phyloP scores from a whole-genome alignment of 2,888 invertebrate species.

The Philopedon plagiatum region DNA sequence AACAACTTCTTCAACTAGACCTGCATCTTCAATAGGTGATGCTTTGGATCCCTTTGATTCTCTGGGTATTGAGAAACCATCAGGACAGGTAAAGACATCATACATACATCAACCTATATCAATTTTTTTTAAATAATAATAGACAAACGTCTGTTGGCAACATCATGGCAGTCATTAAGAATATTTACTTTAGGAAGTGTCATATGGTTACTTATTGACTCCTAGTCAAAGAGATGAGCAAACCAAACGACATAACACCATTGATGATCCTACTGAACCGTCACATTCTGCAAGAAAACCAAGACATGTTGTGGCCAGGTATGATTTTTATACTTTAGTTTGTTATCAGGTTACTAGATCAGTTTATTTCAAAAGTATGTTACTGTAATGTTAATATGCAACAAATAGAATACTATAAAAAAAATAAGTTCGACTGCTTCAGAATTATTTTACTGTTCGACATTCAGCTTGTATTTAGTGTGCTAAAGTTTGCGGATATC shows the following conservation, averaged over 20 bases:
- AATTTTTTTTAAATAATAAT: neutral
- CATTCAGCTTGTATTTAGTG: too few relatives aligned
- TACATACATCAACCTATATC: too few relatives aligned
- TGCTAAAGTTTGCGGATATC: too few relatives aligned
- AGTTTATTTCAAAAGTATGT: too few relatives aligned
- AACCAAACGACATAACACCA: slow-evolving; percentile 57
- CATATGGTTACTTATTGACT: slow-evolving; percentile 87
- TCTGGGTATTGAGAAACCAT: slow-evolving; percentile 84
- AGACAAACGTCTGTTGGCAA: neutral
- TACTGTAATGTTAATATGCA: too few relatives aligned
- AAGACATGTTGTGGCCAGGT: slow-evolving; percentile 75
- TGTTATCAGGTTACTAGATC: neutral
- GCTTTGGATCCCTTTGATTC: slow-evolving; percentile 88
- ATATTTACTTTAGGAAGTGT: slow-evolving; percentile 87
- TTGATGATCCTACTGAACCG: slow-evolving; percentile 63
- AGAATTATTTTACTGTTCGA: neutral
- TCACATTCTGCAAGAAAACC: slow-evolving; percentile 55
- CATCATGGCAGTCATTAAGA: too few relatives aligned
- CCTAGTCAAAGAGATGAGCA: slow-evolving; percentile 69
- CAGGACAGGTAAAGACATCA: slow-evolving; percentile 77
- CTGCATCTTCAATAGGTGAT: slow-evolving; percentile 87
- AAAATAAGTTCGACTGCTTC: neutral
- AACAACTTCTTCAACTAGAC: slow-evolving; percentile 86
- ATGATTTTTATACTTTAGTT: slow-evolving; percentile 46
- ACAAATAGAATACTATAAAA: neutral